These are phyloP conservation scores for Drosophila kokeensis DNA, from an alignment of 2,888 invertebrate species.

Conservation along the genomic window DNA sequence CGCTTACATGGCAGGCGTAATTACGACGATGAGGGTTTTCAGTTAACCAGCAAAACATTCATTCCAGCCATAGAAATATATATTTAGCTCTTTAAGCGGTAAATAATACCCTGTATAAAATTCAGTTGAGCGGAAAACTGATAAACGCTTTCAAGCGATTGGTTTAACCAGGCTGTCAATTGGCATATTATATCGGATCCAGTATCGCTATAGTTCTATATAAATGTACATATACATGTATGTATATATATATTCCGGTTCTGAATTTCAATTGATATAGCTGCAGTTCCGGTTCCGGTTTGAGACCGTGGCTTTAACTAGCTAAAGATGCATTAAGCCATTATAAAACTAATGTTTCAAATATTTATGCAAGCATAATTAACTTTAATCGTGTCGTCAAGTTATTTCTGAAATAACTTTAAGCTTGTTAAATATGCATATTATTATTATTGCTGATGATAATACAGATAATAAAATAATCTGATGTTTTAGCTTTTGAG, in stretches of 20 bases:
- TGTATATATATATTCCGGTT: background rate
- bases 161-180: background rate
- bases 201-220: background rate
- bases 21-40: slow-evolving; percentile 13
- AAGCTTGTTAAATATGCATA: background rate
- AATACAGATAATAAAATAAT: background rate
- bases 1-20: slow-evolving; percentile 37
- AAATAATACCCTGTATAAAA: background rate
- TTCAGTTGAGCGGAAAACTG: background rate
- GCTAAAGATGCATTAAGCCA: background rate
- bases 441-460: background rate
- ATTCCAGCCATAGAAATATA: slow-evolving; percentile 7
- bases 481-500: background rate
- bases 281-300: background rate
- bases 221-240: no score
- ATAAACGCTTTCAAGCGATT: background rate
- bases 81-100: background rate
- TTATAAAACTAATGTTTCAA: background rate
- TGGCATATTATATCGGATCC: background rate
- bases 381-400: background rate
- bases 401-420: background rate
- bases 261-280: background rate
- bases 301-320: background rate
- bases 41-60: slow-evolving; percentile 8
- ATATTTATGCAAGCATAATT: background rate